These are phyloP conservation scores for Aleiodes sp. DNA, from an alignment of 1,140 invertebrate species.

Conservation along the genomic window DNA sequence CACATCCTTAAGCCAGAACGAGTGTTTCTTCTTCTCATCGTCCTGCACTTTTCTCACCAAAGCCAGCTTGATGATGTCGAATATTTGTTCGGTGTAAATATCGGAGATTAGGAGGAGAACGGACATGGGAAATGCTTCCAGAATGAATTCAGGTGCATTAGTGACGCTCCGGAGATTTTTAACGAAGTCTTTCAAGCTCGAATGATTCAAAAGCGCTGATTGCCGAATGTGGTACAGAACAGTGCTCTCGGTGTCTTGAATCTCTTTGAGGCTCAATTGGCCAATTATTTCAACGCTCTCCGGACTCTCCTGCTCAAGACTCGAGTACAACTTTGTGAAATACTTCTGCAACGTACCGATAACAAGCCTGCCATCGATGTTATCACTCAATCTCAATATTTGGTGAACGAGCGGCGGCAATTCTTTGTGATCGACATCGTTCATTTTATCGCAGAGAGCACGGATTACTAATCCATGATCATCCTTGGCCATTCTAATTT, in stretches of 20 bases:
- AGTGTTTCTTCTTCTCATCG: slow-evolving; percentile 61
- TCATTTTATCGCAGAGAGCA: slow-evolving; percentile 55
- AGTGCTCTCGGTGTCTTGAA: slow-evolving; percentile 66
- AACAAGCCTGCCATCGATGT: slow-evolving; percentile 52
- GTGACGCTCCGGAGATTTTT: slow-evolving; percentile 63
- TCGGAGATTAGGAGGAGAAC: slow-evolving; percentile 64
- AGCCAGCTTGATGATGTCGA: slow-evolving; percentile 57
- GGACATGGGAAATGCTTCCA: slow-evolving; percentile 69
- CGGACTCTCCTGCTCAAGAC: slow-evolving; percentile 31
- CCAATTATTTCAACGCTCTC: slow-evolving; percentile 47
- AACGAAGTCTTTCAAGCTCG: slow-evolving; percentile 66
- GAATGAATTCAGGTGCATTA: slow-evolving; percentile 64
- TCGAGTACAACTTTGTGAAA: slow-evolving; percentile 55
- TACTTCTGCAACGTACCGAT: slow-evolving; percentile 59
- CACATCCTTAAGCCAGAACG: slow-evolving; percentile 67
- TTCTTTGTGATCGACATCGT: slow-evolving; percentile 52
- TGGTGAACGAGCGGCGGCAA: slow-evolving; percentile 67
- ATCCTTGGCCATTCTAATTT: slow-evolving; percentile 56
- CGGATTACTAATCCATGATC: slow-evolving; percentile 58
- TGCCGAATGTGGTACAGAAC: slow-evolving; percentile 69
- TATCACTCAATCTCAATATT: slow-evolving; percentile 56
- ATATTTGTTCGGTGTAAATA: slow-evolving; percentile 65
- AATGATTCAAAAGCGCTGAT: slow-evolving; percentile 61
- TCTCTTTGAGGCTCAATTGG: slow-evolving; percentile 50
- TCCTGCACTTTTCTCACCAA: slow-evolving; percentile 63